A percentile compares a stretch with the other conserved stretches of the same genome.
phyloP scores from a whole-genome alignment of 2,113 vertebrate genomes.

The Vulpes lagopus region DNA sequence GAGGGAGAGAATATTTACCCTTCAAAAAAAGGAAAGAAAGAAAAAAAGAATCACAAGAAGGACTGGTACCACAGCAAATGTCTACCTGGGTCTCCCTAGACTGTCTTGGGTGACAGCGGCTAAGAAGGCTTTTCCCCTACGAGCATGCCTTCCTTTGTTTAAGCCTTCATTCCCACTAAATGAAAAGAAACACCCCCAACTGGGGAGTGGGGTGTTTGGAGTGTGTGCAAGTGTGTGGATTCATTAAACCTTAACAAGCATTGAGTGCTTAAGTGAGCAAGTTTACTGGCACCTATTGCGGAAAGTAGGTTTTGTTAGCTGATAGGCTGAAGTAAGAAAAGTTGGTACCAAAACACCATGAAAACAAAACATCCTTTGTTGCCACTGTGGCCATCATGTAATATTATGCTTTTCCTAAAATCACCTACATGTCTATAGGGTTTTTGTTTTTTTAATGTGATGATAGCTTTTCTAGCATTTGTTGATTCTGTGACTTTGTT shows the following conservation, averaged over 20 bases:
- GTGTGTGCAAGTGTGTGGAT: background rate
- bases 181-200: background rate
- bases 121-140: background rate
- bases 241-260: slow-evolving; percentile 12
- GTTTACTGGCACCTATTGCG: background rate
- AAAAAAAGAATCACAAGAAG: background rate
- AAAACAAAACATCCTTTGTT: background rate
- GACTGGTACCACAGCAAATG: background rate
- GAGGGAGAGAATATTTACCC: background rate
- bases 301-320: background rate
- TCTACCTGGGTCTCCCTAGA: background rate
- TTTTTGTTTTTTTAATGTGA: background rate
- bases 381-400: background rate
- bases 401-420: slow-evolving; percentile 30
- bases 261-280: background rate
- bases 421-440: background rate
- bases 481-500: background rate
- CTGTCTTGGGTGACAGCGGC: background rate
- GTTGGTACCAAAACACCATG: background rate
- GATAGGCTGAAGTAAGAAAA: background rate
- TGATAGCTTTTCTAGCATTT: slow-evolving; percentile 27
- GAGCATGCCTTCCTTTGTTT: background rate
- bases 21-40: background rate
- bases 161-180: background rate
- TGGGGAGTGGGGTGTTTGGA: background rate